A percentile compares a stretch with the other conserved stretches of the same genome.
Evolutionary conservation across 2,797 vertebrate genomes (phyloP).

Genomic region (Sandelia bainsii): DNA sequence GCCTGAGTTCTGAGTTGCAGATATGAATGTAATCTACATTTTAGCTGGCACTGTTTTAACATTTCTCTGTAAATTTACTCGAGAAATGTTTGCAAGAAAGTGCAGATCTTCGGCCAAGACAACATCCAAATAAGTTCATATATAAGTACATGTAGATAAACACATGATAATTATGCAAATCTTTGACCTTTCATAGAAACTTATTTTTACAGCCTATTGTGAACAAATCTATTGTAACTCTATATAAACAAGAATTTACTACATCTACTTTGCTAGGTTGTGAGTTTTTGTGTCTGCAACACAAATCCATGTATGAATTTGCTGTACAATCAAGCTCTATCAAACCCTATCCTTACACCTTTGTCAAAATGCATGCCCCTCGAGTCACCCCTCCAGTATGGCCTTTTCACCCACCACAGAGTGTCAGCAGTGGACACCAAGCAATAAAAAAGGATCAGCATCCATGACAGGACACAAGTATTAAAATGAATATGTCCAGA

Average conservation of each 20-base stretch:
- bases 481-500: slow-evolving; percentile 79
- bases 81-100: too few relatives aligned
- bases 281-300: not conserved
- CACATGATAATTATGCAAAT: too few relatives aligned
- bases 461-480: slow-evolving; percentile 63
- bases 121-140: too few relatives aligned
- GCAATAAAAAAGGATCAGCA: slow-evolving; percentile 43
- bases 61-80: too few relatives aligned
- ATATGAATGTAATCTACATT: too few relatives aligned
- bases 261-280: not conserved
- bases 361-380: not conserved
- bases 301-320: not conserved
- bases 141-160: too few relatives aligned
- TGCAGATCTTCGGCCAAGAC: too few relatives aligned
- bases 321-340: too few relatives aligned
- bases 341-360: not conserved
- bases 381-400: not conserved
- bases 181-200: too few relatives aligned
- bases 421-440: slow-evolving; percentile 34
- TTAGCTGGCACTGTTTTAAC: too few relatives aligned
- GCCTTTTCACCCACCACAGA: not conserved
- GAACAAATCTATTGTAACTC: too few relatives aligned
- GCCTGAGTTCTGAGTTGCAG: not conserved
- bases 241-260: not conserved
- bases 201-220: too few relatives aligned